Conservation (phyloP, 2,888 invertebrate genomes). For the Hemithea aestivaria region DNA sequence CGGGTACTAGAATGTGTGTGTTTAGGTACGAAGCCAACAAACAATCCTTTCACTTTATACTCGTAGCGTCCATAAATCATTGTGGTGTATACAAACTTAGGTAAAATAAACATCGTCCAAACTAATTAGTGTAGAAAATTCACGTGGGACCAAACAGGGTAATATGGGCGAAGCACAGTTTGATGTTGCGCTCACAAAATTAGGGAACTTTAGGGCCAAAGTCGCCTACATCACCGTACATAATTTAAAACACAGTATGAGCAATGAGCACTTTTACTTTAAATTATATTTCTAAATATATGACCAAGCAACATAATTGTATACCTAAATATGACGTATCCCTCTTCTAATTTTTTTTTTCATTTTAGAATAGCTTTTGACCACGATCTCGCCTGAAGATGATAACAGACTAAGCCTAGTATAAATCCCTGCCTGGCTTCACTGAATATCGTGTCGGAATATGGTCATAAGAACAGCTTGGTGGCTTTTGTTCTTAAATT, state of each 20-base stretch:
- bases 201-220: conserved; percentile 75
- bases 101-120: conserved; percentile 72
- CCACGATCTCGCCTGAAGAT: too few relatives aligned
- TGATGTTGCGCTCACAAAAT: conserved; percentile 76
- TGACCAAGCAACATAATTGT: too few relatives aligned
- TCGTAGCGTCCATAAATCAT: conserved; percentile 63
- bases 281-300: too few relatives aligned
- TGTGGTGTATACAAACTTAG: conserved; percentile 61
- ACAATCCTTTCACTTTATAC: conserved; percentile 37
- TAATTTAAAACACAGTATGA: conserved; percentile 9
- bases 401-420: too few relatives aligned
- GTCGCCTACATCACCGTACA: conserved; percentile 35
- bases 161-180: conserved; percentile 73
- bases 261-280: not conserved
- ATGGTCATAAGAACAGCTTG: too few relatives aligned
- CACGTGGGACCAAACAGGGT: conserved; percentile 73
- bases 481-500: too few relatives aligned
- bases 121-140: conserved; percentile 76
- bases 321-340: too few relatives aligned
- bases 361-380: too few relatives aligned
- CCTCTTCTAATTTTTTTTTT: too few relatives aligned
- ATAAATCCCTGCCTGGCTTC: too few relatives aligned
- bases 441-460: too few relatives aligned
- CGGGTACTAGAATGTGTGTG: conserved; percentile 11
- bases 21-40: conserved; percentile 30